Evolutionary conservation across 2,797 vertebrate genomes (phyloP).

Genomic region (Hydrocynus forskahlii): DNA sequence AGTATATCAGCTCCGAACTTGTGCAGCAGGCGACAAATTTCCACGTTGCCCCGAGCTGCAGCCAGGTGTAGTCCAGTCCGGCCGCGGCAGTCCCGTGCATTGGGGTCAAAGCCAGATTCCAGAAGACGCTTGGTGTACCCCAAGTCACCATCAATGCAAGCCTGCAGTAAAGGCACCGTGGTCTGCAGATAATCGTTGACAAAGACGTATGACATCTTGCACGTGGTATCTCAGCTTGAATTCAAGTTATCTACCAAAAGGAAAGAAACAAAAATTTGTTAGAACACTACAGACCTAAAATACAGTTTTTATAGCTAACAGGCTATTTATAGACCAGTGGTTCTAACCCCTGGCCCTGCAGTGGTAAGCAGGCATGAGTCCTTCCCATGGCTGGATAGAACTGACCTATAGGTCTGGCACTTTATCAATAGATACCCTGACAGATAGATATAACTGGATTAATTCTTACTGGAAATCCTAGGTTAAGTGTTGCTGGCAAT

Average conservation of each 20-base stretch:
- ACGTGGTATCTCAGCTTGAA: background rate
- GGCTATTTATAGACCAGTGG: background rate
- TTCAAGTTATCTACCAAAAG: background rate
- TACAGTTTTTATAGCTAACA: background rate
- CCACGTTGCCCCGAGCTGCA: conserved; percentile 84
- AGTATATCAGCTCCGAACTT: conserved; percentile 86
- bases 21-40: conserved; percentile 85
- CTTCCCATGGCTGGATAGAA: no score
- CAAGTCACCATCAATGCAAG: conserved; percentile 87
- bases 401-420: no score
- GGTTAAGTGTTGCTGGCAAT: background rate
- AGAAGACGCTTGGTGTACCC: conserved; percentile 82
- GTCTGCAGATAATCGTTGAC: conserved; percentile 84
- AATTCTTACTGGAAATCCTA: background rate
- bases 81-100: conserved; percentile 84
- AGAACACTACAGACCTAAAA: background rate
- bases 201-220: conserved; percentile 84
- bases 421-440: background rate
- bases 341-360: background rate
- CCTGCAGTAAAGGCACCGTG: conserved; percentile 83
- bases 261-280: background rate
- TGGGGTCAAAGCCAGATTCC: conserved; percentile 86
- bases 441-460: no score
- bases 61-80: conserved; percentile 85
- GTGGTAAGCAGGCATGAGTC: no score